These are phyloP conservation scores for Linnaemya vulpina DNA, from an alignment of 2,888 invertebrate species.

Conservation along the genomic window DNA sequence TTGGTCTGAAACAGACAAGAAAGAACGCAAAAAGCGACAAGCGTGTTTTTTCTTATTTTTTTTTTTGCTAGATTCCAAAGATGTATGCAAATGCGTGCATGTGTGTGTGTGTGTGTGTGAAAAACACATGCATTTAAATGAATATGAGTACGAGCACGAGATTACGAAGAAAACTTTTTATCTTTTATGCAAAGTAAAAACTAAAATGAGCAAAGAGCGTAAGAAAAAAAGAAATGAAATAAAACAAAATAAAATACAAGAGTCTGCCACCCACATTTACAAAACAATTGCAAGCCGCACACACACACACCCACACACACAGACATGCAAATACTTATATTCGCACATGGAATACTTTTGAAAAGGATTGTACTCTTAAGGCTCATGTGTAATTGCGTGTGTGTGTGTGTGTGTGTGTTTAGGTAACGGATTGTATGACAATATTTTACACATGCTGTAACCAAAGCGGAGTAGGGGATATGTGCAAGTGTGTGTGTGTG, in stretches of 20 bases:
- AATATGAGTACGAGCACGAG: slow-evolving; percentile 53
- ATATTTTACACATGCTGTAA: background rate
- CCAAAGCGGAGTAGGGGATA: too few species aligned
- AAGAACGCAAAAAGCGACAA: slow-evolving; percentile 48
- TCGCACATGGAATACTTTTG: background rate
- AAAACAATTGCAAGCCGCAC: slow-evolving; percentile 39
- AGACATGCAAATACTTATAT: too few species aligned
- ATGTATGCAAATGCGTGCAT: background rate
- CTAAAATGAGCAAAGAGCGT: slow-evolving; percentile 49
- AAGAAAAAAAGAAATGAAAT: slow-evolving; percentile 12
- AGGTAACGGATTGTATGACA: slow-evolving; percentile 9
- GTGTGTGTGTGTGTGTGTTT: background rate
- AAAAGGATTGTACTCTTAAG: slow-evolving; percentile 10
- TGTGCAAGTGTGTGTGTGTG: background rate
- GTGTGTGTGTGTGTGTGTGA: background rate
- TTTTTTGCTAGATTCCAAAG: background rate
- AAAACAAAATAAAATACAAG: background rate
- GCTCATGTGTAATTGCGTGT: background rate
- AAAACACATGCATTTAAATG: slow-evolving; percentile 54
- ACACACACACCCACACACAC: background rate
- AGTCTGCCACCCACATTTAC: slow-evolving; percentile 48
- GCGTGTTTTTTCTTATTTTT: slow-evolving; percentile 15
- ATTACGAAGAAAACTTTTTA: slow-evolving; percentile 66
- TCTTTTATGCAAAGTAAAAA: slow-evolving; percentile 66
- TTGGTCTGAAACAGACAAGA: slow-evolving; percentile 61